Evolutionary conservation across 2,888 invertebrate species (phyloP).

Genomic region (Dasypolia templi): DNA sequence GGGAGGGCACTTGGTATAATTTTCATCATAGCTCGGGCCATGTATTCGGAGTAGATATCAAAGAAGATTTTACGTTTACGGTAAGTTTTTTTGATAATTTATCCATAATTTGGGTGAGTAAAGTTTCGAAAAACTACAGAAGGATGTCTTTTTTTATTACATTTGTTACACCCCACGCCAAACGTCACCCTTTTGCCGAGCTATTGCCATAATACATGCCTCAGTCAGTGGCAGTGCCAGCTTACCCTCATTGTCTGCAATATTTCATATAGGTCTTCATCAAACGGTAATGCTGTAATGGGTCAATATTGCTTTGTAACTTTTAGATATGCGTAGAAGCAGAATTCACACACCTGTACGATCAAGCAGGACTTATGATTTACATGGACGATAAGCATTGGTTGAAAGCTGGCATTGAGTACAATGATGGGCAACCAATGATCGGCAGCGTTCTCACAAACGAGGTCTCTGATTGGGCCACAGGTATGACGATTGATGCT

Average conservation of each 20-base stretch:
- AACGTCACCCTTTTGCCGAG: not conserved
- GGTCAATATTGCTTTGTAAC: not conserved
- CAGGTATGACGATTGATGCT: slow-evolving; percentile 72
- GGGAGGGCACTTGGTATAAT: slow-evolving; percentile 83
- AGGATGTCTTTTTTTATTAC: not conserved
- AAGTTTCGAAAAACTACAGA: not conserved
- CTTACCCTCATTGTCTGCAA: not conserved
- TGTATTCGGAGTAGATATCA: slow-evolving; percentile 76
- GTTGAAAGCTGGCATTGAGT: slow-evolving; percentile 85
- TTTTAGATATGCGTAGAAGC: slow-evolving; percentile 81
- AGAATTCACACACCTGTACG: slow-evolving; percentile 79
- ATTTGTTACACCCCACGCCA: slow-evolving; percentile 10
- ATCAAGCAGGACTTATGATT: slow-evolving; percentile 86
- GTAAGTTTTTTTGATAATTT: slow-evolving; percentile 68
- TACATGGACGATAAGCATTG: slow-evolving; percentile 84
- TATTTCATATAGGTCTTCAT: not conserved
- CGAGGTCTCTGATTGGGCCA: slow-evolving; percentile 83
- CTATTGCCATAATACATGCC: too few species aligned
- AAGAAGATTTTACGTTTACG: slow-evolving; percentile 79
- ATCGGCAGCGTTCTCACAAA: slow-evolving; percentile 83
- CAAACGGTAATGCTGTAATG: not conserved
- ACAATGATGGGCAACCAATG: slow-evolving; percentile 84
- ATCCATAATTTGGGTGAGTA: not conserved
- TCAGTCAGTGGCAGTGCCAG: too few species aligned
- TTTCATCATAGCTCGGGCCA: slow-evolving; percentile 80